These are phyloP conservation scores for Sebastes nivosus DNA, from an alignment of 2,797 vertebrate species.

Conservation along the genomic window DNA sequence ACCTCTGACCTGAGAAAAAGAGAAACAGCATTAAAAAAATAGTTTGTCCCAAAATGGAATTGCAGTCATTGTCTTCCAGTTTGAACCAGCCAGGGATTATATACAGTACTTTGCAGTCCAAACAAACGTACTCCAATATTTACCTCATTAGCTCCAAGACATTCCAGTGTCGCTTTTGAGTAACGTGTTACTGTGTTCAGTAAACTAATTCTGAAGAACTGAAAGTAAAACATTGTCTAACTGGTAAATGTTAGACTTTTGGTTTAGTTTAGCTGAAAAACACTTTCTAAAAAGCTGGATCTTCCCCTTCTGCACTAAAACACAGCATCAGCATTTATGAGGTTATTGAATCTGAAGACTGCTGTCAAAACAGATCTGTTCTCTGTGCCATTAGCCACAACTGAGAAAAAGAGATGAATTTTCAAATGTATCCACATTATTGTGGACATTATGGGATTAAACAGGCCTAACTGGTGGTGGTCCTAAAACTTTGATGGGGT, in stretches of 20 bases:
- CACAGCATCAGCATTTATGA: neutral
- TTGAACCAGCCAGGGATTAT: neutral
- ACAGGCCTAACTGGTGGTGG: neutral
- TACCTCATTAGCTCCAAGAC: neutral
- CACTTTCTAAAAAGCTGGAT: neutral
- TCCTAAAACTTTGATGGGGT: neutral
- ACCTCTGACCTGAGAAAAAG: neutral
- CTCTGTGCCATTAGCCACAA: neutral
- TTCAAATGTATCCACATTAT: neutral
- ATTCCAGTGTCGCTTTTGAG: neutral
- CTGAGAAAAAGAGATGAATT: neutral
- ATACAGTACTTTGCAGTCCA: neutral
- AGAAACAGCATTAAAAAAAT: neutral
- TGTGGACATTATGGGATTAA: neutral
- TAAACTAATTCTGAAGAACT: neutral
- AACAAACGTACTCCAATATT: neutral
- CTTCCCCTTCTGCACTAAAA: neutral
- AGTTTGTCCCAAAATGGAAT: neutral
- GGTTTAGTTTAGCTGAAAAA: neutral
- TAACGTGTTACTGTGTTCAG: neutral
- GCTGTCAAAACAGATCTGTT: neutral
- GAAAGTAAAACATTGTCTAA: neutral
- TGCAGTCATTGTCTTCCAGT: neutral
- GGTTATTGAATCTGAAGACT: neutral
- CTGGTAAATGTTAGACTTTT: too few relatives aligned